Conservation (phyloP, 2,888 invertebrate species). For the Trichogramma dendrolimi region DNA sequence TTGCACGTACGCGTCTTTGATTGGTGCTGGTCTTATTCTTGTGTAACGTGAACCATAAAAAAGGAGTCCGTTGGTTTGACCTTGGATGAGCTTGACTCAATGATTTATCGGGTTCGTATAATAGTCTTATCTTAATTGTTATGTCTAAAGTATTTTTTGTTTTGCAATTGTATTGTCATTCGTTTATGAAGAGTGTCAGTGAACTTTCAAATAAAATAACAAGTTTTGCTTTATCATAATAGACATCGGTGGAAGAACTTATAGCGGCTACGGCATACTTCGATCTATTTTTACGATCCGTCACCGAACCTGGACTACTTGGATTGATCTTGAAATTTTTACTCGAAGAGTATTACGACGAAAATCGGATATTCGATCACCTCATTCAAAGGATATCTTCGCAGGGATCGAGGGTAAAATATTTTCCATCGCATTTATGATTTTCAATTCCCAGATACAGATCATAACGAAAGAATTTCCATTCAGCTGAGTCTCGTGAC, state of each 20-base stretch:
- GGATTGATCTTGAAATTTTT: constrained; percentile 82
- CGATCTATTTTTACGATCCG: constrained; percentile 82
- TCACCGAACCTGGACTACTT: constrained; percentile 79
- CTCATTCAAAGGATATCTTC: constrained; percentile 72
- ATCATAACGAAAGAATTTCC: not conserved
- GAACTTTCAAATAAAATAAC: not conserved
- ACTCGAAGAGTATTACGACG: constrained; percentile 78
- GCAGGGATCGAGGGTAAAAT: constrained; percentile 63
- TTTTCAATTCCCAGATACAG: constrained; percentile 7
- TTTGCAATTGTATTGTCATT: constrained; percentile 1
- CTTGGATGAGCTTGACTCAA: constrained; percentile 50
- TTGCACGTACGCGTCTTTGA: constrained; percentile 7
- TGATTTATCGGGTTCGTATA: constrained; percentile 50
- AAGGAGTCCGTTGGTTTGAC: constrained; percentile 51
- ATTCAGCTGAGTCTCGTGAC: constrained; percentile 78
- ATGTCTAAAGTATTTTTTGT: constrained; percentile 4
- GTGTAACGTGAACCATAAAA: constrained; percentile 32
- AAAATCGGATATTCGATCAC: constrained; percentile 74
- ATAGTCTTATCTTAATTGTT: constrained; percentile 1
- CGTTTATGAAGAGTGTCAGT: no score
- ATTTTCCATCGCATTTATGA: constrained; percentile 8
- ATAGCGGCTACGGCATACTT: constrained; percentile 90
- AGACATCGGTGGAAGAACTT: constrained; percentile 84
- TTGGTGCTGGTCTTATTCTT: constrained; percentile 40
- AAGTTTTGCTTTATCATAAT: constrained; percentile 48